Base-by-base conservation (phyloP, 2,888 invertebrate genomes). In the Diaphora mendica region DNA sequence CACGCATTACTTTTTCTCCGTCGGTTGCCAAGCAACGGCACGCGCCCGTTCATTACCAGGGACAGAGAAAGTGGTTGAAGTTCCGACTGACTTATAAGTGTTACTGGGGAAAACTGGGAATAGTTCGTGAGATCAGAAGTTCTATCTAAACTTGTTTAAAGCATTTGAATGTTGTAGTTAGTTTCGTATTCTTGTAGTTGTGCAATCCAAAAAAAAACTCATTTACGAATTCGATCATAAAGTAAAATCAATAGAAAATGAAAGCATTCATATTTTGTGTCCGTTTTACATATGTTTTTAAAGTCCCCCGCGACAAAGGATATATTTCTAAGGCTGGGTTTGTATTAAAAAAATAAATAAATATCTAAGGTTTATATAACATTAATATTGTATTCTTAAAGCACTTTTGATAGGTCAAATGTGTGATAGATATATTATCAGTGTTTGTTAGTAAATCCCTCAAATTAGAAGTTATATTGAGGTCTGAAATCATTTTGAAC, bases 11-110 rank as follows among this genome's bases (percentile, higher is more conserved):
- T 82, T 78, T 67, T 78, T 73, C 76, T 73, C 66, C 35, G n/a
- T 17, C 51, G 75, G 88, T 89, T 88, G 85, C 89, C 76, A 82
- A 71, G 88, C 86, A 79, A 90, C 90, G 84, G 85, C 91, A 91
- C 90, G 91, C 74, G 78, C 55, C 73, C 76, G 75, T 78, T 88
- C 89, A 88, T 91, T 90, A 90, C 82, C 75, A 81, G 74, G 76
- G 74, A 84, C 86, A 86, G 85, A 87, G 87, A 82, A 82, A 78
- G 77, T 74, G 78, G 77, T 70, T 74, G 70, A 62, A 64, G 62
- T 64, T 65, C 68, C 77, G 80, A 75, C 55, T 62, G 30, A 51
- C 23, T 64, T 69, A 69, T 48, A 35, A 70, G 33, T 17, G 64
- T 23, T 42, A 71, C 70, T 74, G 68, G 55, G 65, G 33, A 68